Evolutionary conservation across 2,797 vertebrate genomes (phyloP).

Genomic region (Cottoperca gobio): DNA sequence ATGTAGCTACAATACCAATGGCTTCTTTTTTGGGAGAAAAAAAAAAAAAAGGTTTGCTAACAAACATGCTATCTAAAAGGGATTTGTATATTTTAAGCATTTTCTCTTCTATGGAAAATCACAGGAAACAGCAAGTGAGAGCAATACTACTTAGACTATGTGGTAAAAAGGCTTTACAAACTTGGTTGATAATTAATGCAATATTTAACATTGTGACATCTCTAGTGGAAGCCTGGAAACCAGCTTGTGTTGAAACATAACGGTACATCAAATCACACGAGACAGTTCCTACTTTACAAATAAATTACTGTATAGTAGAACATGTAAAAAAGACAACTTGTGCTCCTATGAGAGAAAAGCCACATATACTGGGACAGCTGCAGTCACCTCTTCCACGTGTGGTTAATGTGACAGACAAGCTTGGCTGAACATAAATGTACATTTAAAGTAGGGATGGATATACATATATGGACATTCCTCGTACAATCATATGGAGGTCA

Average conservation of each 20-base stretch:
- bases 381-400: slow-evolving; percentile 63
- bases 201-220: slow-evolving; percentile 64
- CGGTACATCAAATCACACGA: slow-evolving; percentile 77
- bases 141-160: slow-evolving; percentile 66
- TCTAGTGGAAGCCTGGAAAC: slow-evolving; percentile 68
- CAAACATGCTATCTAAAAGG: slow-evolving; percentile 67
- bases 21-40: slow-evolving; percentile 46
- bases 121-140: slow-evolving; percentile 67
- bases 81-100: slow-evolving; percentile 41
- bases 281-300: slow-evolving; percentile 81
- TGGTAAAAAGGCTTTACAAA: slow-evolving; percentile 79
- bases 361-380: slow-evolving; percentile 73
- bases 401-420: slow-evolving; percentile 58
- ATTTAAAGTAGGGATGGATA: slow-evolving; percentile 66
- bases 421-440: slow-evolving; percentile 68
- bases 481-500: slow-evolving; percentile 77
- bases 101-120: slow-evolving; percentile 63
- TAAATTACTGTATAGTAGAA: slow-evolving; percentile 81
- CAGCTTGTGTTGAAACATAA: slow-evolving; percentile 73
- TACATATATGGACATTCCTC: slow-evolving; percentile 72
- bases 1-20: slow-evolving; percentile 71
- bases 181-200: slow-evolving; percentile 66
- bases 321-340: slow-evolving; percentile 68
- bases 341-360: slow-evolving; percentile 71
- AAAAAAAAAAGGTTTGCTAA: slow-evolving; percentile 51